Conservation (phyloP, 2,113 vertebrate species). For the Chlamydotis undulata region DNA sequence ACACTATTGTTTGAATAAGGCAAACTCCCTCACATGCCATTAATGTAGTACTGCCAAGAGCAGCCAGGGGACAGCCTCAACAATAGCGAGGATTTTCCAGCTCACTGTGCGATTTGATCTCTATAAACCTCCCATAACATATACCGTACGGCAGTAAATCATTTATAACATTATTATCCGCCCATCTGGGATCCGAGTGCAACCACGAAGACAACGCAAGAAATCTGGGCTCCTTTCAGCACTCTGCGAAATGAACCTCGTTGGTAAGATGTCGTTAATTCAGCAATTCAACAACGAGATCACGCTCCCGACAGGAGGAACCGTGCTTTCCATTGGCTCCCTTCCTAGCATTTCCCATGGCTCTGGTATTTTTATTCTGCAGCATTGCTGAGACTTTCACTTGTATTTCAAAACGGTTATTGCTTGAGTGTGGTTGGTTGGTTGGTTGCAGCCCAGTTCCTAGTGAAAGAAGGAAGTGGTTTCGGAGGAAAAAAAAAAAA, state of each 20-base stretch:
- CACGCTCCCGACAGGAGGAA: not conserved
- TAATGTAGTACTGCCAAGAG: not conserved
- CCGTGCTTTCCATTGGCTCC: not conserved
- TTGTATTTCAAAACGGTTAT: not conserved
- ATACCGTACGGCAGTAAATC: conserved; percentile 16
- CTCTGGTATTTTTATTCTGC: not conserved
- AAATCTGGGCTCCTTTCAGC: conserved; percentile 26
- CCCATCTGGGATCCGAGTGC: conserved; percentile 31
- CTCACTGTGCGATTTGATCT: conserved; percentile 27
- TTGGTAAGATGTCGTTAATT: not conserved
- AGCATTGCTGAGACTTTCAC: not conserved
- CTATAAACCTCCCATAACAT: conserved; percentile 17
- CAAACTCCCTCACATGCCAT: conserved; percentile 6
- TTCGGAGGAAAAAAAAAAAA: not conserved
- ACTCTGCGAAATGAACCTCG: not conserved
- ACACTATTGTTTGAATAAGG: not conserved
- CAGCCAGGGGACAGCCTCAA: not conserved
- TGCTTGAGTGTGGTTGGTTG: not conserved
- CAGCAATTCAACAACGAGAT: not conserved
- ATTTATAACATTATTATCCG: not conserved
- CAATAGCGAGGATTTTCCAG: conserved; percentile 46
- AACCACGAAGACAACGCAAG: not conserved
- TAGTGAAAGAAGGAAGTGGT: not conserved
- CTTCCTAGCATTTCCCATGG: not conserved
- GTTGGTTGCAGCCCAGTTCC: not conserved